Evolutionary conservation across 2,888 invertebrate genomes (phyloP), one percentile per base, ranked within the genome.

Genomic region (Drosophila melanosoma): DNA sequence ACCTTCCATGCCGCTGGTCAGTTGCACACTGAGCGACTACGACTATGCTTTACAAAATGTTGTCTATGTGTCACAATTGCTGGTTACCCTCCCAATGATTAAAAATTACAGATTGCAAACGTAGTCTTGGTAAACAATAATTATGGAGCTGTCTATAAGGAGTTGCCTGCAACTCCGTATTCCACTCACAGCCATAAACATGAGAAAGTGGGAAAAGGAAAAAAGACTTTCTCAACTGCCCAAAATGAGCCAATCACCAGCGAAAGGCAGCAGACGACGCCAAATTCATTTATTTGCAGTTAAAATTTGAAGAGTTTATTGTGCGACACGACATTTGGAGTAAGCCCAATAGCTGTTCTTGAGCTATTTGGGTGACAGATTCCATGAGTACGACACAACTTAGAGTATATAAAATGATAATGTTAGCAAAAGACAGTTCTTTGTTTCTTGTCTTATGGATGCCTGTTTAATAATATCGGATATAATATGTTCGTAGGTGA

Each of bases 401-500:
- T 40, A 10, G 7, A n/a, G 35, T 20, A 10, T 20, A 8, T 20
- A 15, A 8, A 6, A 8, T 17, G 12, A 10, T 6, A 2, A 45
- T 15, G 2, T 67, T 71, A 74, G 42, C 92, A 92, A 71, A 91
- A 90, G 58, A 83, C 81, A 4, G 90, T 91, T 33, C 77, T 74
- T 61, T 91, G 29, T 29, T 29, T 29, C 6, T 6, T 29, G 86
- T 63, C 87, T 74, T 36, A 90, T 90, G 52, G 83, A 45, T n/a
- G 87, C 83, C 59, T 91, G 87, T 62, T 91, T 91, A 29, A 92
- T 87, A 12, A 92, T 91, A 82, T 92, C 95, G 57, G 95, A 92
- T 66, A 95, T 92, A 63, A 96, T 95, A n/a, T 96, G 93, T 89
- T 96, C 95, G 78, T 95, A 95, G 38, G 95, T 96, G 17, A 95